Percentiles rank a stretch among this genome's conserved stretches.
phyloP scores from a whole-genome alignment of 2,113 vertebrate genomes.

The Corynorhinus townsendii region DNA sequence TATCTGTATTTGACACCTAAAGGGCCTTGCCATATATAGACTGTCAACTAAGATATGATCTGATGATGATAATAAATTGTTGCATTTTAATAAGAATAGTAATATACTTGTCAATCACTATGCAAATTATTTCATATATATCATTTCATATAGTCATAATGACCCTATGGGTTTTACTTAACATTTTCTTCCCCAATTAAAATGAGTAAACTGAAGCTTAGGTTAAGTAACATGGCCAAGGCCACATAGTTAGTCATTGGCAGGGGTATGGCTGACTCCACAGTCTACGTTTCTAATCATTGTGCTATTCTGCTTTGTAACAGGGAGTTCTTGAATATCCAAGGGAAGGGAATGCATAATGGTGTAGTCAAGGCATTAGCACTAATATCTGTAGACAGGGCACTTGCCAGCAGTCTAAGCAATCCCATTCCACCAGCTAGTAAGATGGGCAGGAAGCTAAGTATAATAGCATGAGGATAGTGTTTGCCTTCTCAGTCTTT shows the following conservation, averaged over 20 bases:
- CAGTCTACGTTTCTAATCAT: not conserved
- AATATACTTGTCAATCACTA: not conserved
- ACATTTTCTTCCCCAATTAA: not conserved
- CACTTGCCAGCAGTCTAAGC: not conserved
- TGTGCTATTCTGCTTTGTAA: not conserved
- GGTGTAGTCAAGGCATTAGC: not conserved
- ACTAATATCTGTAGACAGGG: not conserved
- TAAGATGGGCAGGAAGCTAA: not conserved
- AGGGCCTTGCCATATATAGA: not conserved
- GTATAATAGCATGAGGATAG: not conserved
- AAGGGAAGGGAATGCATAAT: not conserved
- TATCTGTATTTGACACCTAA: slow-evolving; percentile 6
- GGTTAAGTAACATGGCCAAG: not conserved
- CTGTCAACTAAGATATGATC: not conserved
- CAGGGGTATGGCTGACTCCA: not conserved
- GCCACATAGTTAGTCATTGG: not conserved
- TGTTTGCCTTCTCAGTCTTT: slow-evolving; percentile 10
- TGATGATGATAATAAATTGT: not conserved
- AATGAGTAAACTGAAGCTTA: not conserved
- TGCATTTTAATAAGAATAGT: not conserved
- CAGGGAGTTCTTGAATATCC: not conserved
- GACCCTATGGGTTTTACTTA: not conserved
- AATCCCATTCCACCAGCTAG: slow-evolving; percentile 3
- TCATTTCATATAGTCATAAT: not conserved
- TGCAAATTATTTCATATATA: not conserved